Evolutionary conservation across 2,797 vertebrate genomes (phyloP).

Genomic region (Gymnodraco acuticeps): DNA sequence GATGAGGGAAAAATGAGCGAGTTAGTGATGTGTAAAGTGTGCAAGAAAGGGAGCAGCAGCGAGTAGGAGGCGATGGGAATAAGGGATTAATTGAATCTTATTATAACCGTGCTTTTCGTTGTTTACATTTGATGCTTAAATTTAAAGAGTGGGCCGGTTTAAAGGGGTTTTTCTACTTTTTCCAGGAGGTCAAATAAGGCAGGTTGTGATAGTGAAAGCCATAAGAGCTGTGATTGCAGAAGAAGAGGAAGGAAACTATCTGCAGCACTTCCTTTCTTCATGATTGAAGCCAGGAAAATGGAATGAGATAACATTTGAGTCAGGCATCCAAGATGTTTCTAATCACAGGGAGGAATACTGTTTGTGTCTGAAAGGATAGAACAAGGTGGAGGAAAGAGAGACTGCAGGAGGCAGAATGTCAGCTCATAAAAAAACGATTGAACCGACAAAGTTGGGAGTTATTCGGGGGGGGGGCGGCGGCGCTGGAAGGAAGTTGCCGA

Average conservation of each 20-base stretch:
- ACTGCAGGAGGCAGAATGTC: slow-evolving; percentile 12
- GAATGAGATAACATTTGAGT: slow-evolving; percentile 54
- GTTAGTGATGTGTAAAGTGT: slow-evolving; percentile 76
- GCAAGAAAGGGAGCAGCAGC: slow-evolving; percentile 59
- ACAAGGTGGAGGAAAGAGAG: slow-evolving; percentile 12
- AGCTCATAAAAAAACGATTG: slow-evolving; percentile 40
- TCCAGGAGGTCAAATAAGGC: slow-evolving; percentile 48
- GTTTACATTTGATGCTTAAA: slow-evolving; percentile 35
- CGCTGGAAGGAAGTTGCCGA: slow-evolving; percentile 38
- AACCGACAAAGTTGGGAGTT: slow-evolving; percentile 33
- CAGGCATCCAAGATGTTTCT: slow-evolving; percentile 42
- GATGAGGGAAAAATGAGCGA: slow-evolving; percentile 71
- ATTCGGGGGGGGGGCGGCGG: not conserved
- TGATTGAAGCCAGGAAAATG: slow-evolving; percentile 39
- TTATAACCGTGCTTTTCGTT: slow-evolving; percentile 73
- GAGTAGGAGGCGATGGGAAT: slow-evolving; percentile 70
- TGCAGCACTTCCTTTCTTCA: slow-evolving; percentile 21
- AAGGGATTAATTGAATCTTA: slow-evolving; percentile 77
- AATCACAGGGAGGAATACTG: slow-evolving; percentile 51
- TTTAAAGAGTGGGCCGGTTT: slow-evolving; percentile 18
- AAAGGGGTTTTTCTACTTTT: slow-evolving; percentile 29
- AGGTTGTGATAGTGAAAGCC: slow-evolving; percentile 38
- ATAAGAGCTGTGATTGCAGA: slow-evolving; percentile 4
- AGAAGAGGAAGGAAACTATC: slow-evolving; percentile 49
- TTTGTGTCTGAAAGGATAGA: slow-evolving; percentile 29